A percentile compares a stretch with the other conserved stretches of the same genome.
Conservation (phyloP, 2,888 invertebrate species). For the Scelioninae gen. 2 region DNA sequence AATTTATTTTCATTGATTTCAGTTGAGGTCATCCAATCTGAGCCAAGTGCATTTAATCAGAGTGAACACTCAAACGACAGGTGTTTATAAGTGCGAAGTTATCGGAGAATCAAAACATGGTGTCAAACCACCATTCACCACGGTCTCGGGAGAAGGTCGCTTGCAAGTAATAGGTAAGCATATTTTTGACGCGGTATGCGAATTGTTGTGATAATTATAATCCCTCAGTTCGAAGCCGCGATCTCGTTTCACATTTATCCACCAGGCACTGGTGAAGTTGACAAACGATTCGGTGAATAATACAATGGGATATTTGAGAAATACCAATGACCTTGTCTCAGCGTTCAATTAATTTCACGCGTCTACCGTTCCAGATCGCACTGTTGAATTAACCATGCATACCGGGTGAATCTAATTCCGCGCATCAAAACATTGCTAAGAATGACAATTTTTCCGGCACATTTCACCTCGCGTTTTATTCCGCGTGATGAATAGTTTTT, state of each 20-base stretch:
- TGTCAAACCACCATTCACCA: constrained; percentile 75
- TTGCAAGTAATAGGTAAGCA: constrained; percentile 77
- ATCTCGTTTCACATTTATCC: constrained; percentile 12
- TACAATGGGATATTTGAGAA: constrained; percentile 16
- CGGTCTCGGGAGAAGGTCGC: constrained; percentile 75
- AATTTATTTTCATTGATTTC: constrained; percentile 28
- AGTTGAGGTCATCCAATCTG: constrained; percentile 38
- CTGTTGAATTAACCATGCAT: too few species aligned
- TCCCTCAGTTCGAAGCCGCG: not conserved
- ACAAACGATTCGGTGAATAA: constrained; percentile 34
- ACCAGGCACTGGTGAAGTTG: constrained; percentile 28
- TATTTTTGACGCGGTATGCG: constrained; percentile 26
- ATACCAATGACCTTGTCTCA: constrained; percentile 24
- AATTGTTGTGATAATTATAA: constrained; percentile 36
- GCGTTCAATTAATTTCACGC: constrained; percentile 8
- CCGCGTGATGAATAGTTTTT: constrained; percentile 4
- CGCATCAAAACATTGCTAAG: too few species aligned
- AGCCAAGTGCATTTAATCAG: constrained; percentile 35
- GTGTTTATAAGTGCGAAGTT: constrained; percentile 76
- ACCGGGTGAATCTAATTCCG: too few species aligned
- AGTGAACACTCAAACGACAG: constrained; percentile 70
- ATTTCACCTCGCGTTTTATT: not conserved
- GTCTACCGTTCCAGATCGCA: too few species aligned
- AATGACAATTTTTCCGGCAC: not conserved
- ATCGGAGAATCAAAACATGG: constrained; percentile 72